Evolutionary conservation across 2,113 vertebrate genomes (phyloP).

Genomic region (Lampris incognitus): DNA sequence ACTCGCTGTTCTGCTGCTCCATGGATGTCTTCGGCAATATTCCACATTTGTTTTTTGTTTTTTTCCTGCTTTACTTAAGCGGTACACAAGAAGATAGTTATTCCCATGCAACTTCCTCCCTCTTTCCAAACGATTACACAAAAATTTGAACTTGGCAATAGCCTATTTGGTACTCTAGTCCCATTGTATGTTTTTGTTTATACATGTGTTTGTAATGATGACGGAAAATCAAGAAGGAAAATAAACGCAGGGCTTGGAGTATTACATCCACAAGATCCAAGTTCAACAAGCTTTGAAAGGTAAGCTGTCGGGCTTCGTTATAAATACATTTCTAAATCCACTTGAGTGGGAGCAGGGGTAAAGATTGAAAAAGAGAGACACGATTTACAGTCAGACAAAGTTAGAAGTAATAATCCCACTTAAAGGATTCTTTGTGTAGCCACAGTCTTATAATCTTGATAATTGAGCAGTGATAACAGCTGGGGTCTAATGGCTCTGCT

Average conservation of each 20-base stretch:
- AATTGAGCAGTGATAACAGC: too few species aligned
- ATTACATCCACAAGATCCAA: not conserved
- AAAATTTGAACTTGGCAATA: constrained; percentile 33
- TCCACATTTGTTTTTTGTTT: not conserved
- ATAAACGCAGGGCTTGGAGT: constrained; percentile 18
- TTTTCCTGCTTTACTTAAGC: constrained; percentile 2
- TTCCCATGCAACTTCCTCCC: constrained; percentile 7
- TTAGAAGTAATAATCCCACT: too few species aligned
- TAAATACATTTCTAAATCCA: too few species aligned
- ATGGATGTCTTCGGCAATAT: not conserved
- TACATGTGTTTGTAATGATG: constrained; percentile 39
- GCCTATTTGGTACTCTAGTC: constrained; percentile 13
- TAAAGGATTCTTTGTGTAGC: too few species aligned
- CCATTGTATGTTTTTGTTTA: constrained; percentile 42
- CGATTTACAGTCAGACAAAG: too few species aligned
- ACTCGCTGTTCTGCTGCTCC: not conserved
- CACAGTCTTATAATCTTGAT: too few species aligned
- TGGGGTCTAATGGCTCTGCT: not conserved
- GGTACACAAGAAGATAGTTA: not conserved
- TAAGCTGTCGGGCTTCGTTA: too few species aligned
- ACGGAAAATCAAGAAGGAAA: constrained; percentile 6
- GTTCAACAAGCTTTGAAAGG: constrained; percentile 9
- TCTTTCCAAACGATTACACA: constrained; percentile 29
- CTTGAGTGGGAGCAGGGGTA: too few species aligned
- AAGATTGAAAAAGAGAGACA: too few species aligned